Evolutionary conservation across 2,797 vertebrate species (phyloP).

Genomic region (Sandelia bainsii): DNA sequence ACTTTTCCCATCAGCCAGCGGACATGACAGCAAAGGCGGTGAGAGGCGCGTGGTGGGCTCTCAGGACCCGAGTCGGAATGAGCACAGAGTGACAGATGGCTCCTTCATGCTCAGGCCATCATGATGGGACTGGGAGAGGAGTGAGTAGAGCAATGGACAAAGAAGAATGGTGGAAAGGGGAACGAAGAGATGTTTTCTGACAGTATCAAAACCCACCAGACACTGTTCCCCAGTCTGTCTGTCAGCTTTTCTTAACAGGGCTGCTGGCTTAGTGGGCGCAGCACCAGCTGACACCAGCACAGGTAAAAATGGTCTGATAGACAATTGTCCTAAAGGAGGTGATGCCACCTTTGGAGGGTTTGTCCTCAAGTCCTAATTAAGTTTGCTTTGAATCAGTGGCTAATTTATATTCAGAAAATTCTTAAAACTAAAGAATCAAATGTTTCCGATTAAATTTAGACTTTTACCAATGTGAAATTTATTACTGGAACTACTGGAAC

Average conservation of each 20-base stretch:
- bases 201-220: constrained; percentile 80
- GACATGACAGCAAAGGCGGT: constrained; percentile 90
- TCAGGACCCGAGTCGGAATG: constrained; percentile 84
- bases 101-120: constrained; percentile 88
- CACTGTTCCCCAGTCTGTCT: constrained; percentile 54
- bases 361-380: neutral
- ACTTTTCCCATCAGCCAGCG: constrained; percentile 83
- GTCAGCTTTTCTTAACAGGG: constrained; percentile 67
- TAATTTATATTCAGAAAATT: neutral
- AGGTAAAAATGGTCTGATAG: constrained; percentile 30
- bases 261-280: constrained; percentile 51
- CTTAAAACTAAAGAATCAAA: neutral
- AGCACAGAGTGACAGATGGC: constrained; percentile 79
- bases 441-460: neutral
- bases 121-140: constrained; percentile 72
- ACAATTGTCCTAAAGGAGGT: constrained; percentile 12
- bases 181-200: constrained; percentile 74
- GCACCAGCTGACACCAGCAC: constrained; percentile 37
- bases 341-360: neutral
- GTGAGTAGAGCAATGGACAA: constrained; percentile 55
- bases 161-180: constrained; percentile 63
- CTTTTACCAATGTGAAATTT: neutral
- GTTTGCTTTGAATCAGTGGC: neutral
- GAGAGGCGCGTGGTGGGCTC: constrained; percentile 87
- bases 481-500: no score